Evolutionary conservation across 2,797 vertebrate genomes (phyloP), one percentile per base, ranked within the genome.

Genomic region (Cuniculus paca): DNA sequence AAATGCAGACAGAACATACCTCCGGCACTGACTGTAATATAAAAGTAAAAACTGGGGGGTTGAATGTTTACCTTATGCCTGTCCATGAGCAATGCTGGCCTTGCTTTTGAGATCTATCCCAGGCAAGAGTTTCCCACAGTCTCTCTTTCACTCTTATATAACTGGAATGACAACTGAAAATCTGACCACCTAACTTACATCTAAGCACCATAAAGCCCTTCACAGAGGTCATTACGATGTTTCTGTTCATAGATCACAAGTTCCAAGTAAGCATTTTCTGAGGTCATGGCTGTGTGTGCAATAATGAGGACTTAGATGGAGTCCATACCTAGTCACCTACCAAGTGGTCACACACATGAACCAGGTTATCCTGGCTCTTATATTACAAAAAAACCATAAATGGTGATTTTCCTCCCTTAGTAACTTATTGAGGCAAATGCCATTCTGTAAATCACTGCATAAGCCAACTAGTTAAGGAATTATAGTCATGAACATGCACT

Each of bases 201-300:
- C 5, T 12, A n/a, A n/a, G n/a, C n/a, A n/a, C n/a, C 52, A 4
- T 34, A 42, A 34, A 54, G 54, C 1, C 31, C 31, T 39, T 36
- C 2, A 14, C 26, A 28, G 6, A 8, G 0, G 2, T 31, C 24
- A 5, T 2, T 4, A 39, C 1, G 19, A 45, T 2, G 8, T 58
- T 88, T 91, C 79, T 26, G 9, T 6, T 58, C 83, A 93, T 60
- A 61, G 36, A 85, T 22, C 16, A 45, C 13, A 26, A 5, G 17
- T 2, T 80, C 63, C 50, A 60, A 63, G n/a, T 19, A 75, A 50
- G 61, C 63, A 1, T 0, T 31, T 72, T 13, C 36, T 58, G 48
- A 36, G 22, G 48, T 80, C 42, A 54, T 24, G 56, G 19, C 72
- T 74, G 13, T 6, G 14, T 5, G 6, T 42, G 19, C 14, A 52